Evolutionary conservation across 2,888 invertebrate genomes (phyloP).

Genomic region (Subacronicta megacephala): DNA sequence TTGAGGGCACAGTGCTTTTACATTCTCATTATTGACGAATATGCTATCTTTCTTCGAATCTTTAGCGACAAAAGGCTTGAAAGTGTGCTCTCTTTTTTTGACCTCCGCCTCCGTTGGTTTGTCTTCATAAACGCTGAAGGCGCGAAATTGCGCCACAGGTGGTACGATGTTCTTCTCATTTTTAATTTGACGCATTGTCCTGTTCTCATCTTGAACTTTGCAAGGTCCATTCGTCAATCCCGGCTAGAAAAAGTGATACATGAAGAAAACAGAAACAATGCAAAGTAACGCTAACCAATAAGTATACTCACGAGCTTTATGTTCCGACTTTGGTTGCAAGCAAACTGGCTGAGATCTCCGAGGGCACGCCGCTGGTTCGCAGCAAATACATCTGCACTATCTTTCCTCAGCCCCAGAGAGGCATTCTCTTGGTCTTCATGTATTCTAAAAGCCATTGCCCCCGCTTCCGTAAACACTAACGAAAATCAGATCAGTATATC

Average conservation of each 20-base stretch:
- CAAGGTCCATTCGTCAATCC: slow-evolving; percentile 83
- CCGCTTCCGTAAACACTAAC: slow-evolving; percentile 80
- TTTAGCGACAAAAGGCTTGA: slow-evolving; percentile 82
- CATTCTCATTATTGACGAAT: slow-evolving; percentile 77
- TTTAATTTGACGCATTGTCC: slow-evolving; percentile 83
- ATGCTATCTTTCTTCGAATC: slow-evolving; percentile 78
- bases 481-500: slow-evolving; percentile 64
- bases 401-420: slow-evolving; percentile 86
- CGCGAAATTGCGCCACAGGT: slow-evolving; percentile 93
- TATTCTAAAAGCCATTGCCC: slow-evolving; percentile 93
- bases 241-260: slow-evolving; percentile 67
- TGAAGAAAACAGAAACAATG: slow-evolving; percentile 23
- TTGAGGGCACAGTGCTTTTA: slow-evolving; percentile 75
- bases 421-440: slow-evolving; percentile 94
- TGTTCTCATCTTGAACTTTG: slow-evolving; percentile 86
- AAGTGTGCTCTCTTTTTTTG: slow-evolving; percentile 81
- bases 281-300: slow-evolving; percentile 18
- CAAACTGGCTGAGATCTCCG: slow-evolving; percentile 90
- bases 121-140: slow-evolving; percentile 94
- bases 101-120: slow-evolving; percentile 82
- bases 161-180: slow-evolving; percentile 87
- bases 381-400: slow-evolving; percentile 83
- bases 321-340: slow-evolving; percentile 87
- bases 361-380: slow-evolving; percentile 91
- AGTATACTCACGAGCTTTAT: slow-evolving; percentile 86